phyloP scores from a whole-genome alignment of 2,113 vertebrate species.

The Laterallus jamaicensis region DNA sequence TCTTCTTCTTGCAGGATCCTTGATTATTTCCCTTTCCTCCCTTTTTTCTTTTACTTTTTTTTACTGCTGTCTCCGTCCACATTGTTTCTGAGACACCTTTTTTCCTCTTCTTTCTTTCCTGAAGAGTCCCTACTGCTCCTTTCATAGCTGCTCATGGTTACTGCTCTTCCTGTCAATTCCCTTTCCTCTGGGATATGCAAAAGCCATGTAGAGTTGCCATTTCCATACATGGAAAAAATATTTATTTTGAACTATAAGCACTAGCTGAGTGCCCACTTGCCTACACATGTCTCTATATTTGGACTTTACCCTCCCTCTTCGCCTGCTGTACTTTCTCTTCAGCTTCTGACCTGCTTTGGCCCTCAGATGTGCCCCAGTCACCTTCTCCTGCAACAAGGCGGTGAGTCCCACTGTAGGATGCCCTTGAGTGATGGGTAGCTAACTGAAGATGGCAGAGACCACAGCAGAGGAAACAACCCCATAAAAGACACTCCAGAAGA shows the following conservation, averaged over 20 bases:
- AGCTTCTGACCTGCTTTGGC: neutral
- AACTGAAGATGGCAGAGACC: neutral
- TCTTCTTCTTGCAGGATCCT: neutral
- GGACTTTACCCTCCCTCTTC: neutral
- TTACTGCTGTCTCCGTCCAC: neutral
- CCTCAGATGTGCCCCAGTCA: neutral
- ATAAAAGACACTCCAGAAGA: accelerated
- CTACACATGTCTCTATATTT: neutral
- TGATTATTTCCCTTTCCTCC: neutral
- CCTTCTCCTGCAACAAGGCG: neutral
- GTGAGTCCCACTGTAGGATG: accelerated
- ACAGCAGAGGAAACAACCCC: neutral
- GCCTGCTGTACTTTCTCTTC: neutral
- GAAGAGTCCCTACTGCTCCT: neutral
- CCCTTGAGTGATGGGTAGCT: accelerated
- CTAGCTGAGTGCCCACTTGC: neutral
- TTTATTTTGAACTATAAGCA: neutral
- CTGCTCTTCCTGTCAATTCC: neutral
- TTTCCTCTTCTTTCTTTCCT: neutral
- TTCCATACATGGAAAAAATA: neutral
- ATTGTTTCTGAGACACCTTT: neutral
- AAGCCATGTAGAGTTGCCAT: neutral
- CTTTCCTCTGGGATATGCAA: neutral
- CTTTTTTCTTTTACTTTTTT: neutral
- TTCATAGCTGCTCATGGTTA: neutral